Evolutionary conservation across 2,797 vertebrate genomes (phyloP).

Genomic region (Tragopan temminckii): DNA sequence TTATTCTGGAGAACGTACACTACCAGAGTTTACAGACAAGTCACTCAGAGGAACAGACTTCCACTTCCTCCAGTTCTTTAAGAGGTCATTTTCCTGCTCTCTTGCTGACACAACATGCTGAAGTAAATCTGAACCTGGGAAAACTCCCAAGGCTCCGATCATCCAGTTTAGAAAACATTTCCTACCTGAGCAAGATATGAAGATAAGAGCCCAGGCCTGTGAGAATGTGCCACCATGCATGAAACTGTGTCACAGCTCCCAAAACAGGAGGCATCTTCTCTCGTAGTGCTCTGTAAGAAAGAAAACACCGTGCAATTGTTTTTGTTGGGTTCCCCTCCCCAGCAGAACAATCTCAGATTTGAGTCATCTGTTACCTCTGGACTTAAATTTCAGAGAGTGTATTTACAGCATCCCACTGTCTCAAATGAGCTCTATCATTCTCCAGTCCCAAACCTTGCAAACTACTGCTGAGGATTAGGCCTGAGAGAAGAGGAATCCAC

Average conservation of each 20-base stretch:
- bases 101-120: background rate
- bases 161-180: background rate
- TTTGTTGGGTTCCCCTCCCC: too few relatives aligned
- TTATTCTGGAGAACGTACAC: background rate
- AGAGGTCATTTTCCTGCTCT: background rate
- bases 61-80: background rate
- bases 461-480: background rate
- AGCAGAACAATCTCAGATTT: background rate
- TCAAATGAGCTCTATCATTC: background rate
- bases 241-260: conserved; percentile 93
- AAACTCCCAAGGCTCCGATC: background rate
- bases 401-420: background rate
- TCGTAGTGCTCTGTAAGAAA: conserved; percentile 85
- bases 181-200: conserved; percentile 96
- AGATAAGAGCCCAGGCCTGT: conserved; percentile 97
- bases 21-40: background rate
- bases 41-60: background rate
- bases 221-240: conserved; percentile 99
- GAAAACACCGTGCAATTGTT: background rate
- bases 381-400: background rate
- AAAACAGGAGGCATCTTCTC: conserved; percentile 87
- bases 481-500: background rate
- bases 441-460: background rate
- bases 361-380: background rate
- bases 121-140: background rate